Evolutionary conservation across 2,113 vertebrate species (phyloP).

Genomic region (Neodontobutis hainanensis): DNA sequence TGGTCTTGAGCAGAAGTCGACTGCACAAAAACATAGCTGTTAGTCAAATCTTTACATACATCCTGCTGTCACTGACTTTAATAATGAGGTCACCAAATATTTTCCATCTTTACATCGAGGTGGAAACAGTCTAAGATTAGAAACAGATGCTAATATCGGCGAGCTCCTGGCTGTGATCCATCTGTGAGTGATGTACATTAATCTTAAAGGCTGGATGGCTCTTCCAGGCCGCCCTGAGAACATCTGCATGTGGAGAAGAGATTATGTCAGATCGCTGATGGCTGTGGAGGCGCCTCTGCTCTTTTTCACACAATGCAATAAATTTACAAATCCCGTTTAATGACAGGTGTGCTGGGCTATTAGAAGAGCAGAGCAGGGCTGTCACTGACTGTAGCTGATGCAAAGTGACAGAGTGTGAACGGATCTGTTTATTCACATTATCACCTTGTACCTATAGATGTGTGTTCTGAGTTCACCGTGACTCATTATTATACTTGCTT

Average conservation of each 20-base stretch:
- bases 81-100: constrained; percentile 44
- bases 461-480: not conserved
- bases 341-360: not conserved
- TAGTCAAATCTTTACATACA: not conserved
- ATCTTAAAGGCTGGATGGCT: constrained; percentile 29
- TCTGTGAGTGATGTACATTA: constrained; percentile 24
- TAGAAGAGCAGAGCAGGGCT: not conserved
- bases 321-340: not conserved
- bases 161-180: constrained; percentile 30
- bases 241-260: constrained; percentile 29
- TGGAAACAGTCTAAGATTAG: constrained; percentile 36
- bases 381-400: constrained; percentile 8
- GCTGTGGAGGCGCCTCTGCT: constrained; percentile 3
- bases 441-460: not conserved
- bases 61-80: constrained; percentile 19
- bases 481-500: not conserved
- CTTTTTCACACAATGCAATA: constrained; percentile 2
- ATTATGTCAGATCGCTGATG: constrained; percentile 1
- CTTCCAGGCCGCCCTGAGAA: constrained; percentile 10
- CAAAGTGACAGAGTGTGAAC: constrained; percentile 1
- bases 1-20: no score
- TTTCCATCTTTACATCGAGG: constrained; percentile 43
- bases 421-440: not conserved
- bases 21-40: no score
- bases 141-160: constrained; percentile 37